Evolutionary conservation across 2,797 vertebrate species (phyloP), one percentile per base, ranked within the genome.

Genomic region (Lerista edwardsae): DNA sequence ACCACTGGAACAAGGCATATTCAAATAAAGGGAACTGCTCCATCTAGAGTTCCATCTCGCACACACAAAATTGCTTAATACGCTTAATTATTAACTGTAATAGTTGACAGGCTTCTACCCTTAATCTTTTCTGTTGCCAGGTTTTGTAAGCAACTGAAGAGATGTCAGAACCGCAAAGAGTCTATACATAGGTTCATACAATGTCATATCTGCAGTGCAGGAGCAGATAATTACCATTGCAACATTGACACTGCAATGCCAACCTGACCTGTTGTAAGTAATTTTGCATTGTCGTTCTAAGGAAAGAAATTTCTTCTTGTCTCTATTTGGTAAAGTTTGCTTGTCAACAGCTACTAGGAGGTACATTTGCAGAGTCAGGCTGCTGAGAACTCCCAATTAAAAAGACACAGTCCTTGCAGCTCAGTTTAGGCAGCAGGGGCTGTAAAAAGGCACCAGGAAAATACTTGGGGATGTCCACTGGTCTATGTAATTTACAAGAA

Each of bases 1-100:
- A 84, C 85, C 68, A 76, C 25, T 15, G 6, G 17, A 86, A 79
- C 21, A 88, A 87, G 91, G 57, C 41, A 91, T 92, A 77, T 86
- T 92, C 90, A 94, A 84, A 91, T 64, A 93, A 90, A 94, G 95
- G 81, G 86, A 95, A 96, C 86, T 96, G 92, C 94, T 96, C 95
- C 94, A 96, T 96, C 95, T 96, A 96, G 93, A 96, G 95, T 95
- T 93, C 62, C 57, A 1, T 91, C 82, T 85, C 92, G 86, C 74
- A 90, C 77, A 88, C 83, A 87, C 84, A 92, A 90, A 34, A 62
- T 74, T 90, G 90, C 87, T 91, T 91, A 87, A 71, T 90, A 89
- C 85, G 90, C 91, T 91, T 76, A 91, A 85, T 89, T 72, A 86
- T 80, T 83, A 3, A 77, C 84, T 88, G 86, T 75, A n/a, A 12